Evolutionary conservation across 1,140 invertebrate genomes (phyloP), one percentile per base, ranked within the genome.

Genomic region (Apocrypta bakeri): DNA sequence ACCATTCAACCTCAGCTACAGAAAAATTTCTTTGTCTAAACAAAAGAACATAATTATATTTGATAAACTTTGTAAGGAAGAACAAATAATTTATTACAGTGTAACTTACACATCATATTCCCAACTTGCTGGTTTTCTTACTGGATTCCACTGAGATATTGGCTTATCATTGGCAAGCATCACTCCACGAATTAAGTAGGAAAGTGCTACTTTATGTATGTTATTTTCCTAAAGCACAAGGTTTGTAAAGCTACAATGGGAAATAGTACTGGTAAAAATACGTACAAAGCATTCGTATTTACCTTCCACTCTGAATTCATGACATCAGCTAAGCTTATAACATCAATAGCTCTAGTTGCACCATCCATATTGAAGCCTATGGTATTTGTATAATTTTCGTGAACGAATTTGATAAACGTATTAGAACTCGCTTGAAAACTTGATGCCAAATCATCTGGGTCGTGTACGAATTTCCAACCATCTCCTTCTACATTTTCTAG

Each of bases 381-480:
- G 84, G 95, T 95, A 64, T 94, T 93, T 33, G 95, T 87, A 89
- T 96, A 96, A 92, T 96, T 96, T 86, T 96, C 95, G 86, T 95
- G 94, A 9, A 96, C 89, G 86, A 96, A 96, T 74, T 93, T 92
- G 0, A 94, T 88, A 88, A 96, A 95, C 14, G 92, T 93, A 78
- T 86, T 92, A 0, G 95, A 94, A 80, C 95, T 94, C 8, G 93
- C 93, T 31, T 92, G 87, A 86, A 96, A 95, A 82, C 93, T 93
- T 75, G 94, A 93, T 11, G 95, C 93, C 73, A 96, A 90, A 80
- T 94, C 93, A 84, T 94, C 93, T 17, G 96, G 94, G 83, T 93
- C 90, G 86, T 96, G 94, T 25, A 92, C 90, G 74, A 96, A 93
- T 83, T 89, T 92, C 87, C 86, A 88, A 4, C 80, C 76, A 61